phyloP scores from a whole-genome alignment of 2,888 invertebrate species.

The Penaeus monodon region DNA sequence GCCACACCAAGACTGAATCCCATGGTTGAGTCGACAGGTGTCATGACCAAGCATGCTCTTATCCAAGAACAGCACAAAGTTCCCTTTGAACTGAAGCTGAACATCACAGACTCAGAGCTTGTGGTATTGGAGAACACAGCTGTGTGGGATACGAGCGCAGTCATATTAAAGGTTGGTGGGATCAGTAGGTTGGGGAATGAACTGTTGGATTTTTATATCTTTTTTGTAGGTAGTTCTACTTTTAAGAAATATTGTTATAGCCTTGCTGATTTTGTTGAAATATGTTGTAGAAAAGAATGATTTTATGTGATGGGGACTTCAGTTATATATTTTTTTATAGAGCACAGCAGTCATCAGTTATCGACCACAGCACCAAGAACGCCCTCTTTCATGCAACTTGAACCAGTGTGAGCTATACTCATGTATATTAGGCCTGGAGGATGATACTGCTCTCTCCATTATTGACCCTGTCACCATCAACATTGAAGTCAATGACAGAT shows the following conservation, averaged over 20 bases:
- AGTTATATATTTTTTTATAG: constrained; percentile 70
- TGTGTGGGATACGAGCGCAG: constrained; percentile 90
- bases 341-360: constrained; percentile 89
- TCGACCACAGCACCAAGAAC: constrained; percentile 77
- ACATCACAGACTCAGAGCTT: constrained; percentile 94
- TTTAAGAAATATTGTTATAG: no score
- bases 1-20: constrained; percentile 66
- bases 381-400: constrained; percentile 87
- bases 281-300: not conserved
- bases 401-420: constrained; percentile 93
- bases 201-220: no score
- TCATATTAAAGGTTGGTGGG: constrained; percentile 78
- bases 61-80: constrained; percentile 68
- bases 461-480: constrained; percentile 92
- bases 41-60: constrained; percentile 71
- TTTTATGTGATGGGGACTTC: not conserved
- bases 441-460: constrained; percentile 93
- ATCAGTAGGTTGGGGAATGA: not conserved
- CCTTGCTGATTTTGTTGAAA: no score
- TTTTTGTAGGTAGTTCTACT: no score
- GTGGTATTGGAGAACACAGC: constrained; percentile 93
- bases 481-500: constrained; percentile 74
- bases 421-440: constrained; percentile 85
- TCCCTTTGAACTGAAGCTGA: constrained; percentile 87
- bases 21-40: constrained; percentile 70